Evolutionary conservation across 2,113 vertebrate genomes (phyloP).

Genomic region (Cyprinodon tularosa): DNA sequence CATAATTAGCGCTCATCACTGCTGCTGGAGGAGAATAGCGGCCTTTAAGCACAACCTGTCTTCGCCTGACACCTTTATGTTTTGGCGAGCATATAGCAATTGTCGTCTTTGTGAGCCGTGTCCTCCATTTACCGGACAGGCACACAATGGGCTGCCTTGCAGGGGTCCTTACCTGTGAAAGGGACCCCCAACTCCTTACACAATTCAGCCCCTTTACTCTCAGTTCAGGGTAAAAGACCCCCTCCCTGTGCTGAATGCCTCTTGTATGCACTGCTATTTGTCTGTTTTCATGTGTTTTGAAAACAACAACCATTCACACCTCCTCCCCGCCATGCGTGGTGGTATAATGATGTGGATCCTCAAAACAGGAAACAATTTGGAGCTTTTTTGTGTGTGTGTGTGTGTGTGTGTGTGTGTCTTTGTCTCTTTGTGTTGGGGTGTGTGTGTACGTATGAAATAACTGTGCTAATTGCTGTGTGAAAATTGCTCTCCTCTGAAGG

Average conservation of each 20-base stretch:
- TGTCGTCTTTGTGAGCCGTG: slow-evolving; percentile 77
- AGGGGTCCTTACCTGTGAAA: slow-evolving; percentile 84
- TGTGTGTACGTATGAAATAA: slow-evolving; percentile 65
- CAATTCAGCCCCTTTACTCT: slow-evolving; percentile 70
- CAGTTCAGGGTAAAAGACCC: slow-evolving; percentile 66
- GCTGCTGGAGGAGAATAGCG: slow-evolving; percentile 71
- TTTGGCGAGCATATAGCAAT: slow-evolving; percentile 73
- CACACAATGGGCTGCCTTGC: slow-evolving; percentile 73
- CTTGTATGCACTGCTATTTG: slow-evolving; percentile 72
- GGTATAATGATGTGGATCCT: slow-evolving; percentile 67
- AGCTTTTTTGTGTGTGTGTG: slow-evolving; percentile 27
- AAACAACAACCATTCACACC: slow-evolving; percentile 77
- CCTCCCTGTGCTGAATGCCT: slow-evolving; percentile 64
- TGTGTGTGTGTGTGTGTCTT: slow-evolving; percentile 24
- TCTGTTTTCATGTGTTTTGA: slow-evolving; percentile 77
- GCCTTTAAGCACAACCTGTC: slow-evolving; percentile 79
- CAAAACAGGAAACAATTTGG: slow-evolving; percentile 71
- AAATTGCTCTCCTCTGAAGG: slow-evolving; percentile 54
- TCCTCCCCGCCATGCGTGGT: slow-evolving; percentile 56
- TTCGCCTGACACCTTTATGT: slow-evolving; percentile 78
- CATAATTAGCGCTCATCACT: slow-evolving; percentile 80
- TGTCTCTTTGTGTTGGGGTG: slow-evolving; percentile 38
- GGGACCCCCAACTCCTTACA: slow-evolving; percentile 74
- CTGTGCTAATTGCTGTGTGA: slow-evolving; percentile 73
- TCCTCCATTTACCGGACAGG: slow-evolving; percentile 75